Evolutionary conservation across 2,888 invertebrate species (phyloP).

Genomic region (Drosophila histrio): DNA sequence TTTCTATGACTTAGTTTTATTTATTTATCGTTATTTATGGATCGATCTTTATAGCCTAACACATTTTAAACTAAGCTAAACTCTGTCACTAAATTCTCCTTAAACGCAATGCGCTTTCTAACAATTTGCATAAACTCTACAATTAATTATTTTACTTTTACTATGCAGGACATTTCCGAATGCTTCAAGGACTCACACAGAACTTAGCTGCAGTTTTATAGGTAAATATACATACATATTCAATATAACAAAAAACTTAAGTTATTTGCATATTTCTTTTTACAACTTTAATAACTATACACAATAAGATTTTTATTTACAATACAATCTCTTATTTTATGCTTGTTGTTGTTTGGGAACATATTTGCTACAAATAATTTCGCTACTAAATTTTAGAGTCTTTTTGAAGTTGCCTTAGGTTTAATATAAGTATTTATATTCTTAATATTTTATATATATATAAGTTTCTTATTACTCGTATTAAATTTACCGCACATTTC

Average conservation of each 20-base stretch:
- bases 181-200: slow-evolving; percentile 36
- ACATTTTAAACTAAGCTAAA: slow-evolving; percentile 60
- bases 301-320: slow-evolving; percentile 37
- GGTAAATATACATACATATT: slow-evolving; percentile 24
- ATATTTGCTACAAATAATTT: slow-evolving; percentile 73
- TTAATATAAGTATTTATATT: slow-evolving; percentile 18
- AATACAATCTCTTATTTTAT: slow-evolving; percentile 14
- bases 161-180: slow-evolving; percentile 66
- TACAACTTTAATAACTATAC: slow-evolving; percentile 40
- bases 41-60: slow-evolving; percentile 59
- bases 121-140: slow-evolving; percentile 54
- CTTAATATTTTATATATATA: slow-evolving; percentile 7
- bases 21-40: slow-evolving; percentile 48
- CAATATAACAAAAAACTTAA: slow-evolving; percentile 38
- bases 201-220: slow-evolving; percentile 14
- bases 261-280: slow-evolving; percentile 30
- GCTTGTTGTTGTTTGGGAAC: slow-evolving; percentile 43
- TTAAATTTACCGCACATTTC: slow-evolving; percentile 4
- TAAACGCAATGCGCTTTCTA: slow-evolving; percentile 47
- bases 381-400: slow-evolving; percentile 72
- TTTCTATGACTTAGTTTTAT: slow-evolving; percentile 45
- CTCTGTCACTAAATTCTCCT: slow-evolving; percentile 57
- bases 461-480: slow-evolving; percentile 7
- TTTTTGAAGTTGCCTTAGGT: slow-evolving; percentile 74
- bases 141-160: slow-evolving; percentile 32